Percentiles rank a stretch among this genome's conserved stretches.
Conservation (phyloP, 2,113 vertebrate species). For the Neotoma lepida region DNA sequence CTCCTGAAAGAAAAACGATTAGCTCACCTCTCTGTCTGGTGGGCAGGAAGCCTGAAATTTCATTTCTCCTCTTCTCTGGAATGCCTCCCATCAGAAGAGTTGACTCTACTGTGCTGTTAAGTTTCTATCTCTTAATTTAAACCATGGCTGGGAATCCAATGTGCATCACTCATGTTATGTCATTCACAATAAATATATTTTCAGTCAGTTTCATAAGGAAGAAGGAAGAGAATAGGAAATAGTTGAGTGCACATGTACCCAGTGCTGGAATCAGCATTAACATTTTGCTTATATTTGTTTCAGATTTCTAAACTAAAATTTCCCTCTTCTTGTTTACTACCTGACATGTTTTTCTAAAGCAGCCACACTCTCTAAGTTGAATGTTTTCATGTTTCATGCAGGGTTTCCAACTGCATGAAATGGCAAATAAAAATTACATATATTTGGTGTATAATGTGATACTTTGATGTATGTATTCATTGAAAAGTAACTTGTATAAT, state of each 20-base stretch:
- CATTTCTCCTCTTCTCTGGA: neutral
- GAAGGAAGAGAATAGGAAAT: neutral
- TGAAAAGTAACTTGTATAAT: neutral
- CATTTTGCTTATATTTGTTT: neutral
- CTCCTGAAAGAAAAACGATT: neutral
- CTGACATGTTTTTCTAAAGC: neutral
- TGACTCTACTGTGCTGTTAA: neutral
- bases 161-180: neutral
- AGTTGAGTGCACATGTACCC: neutral
- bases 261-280: neutral
- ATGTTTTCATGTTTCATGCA: neutral
- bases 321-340: neutral
- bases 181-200: slow-evolving; percentile 7
- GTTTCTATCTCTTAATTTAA: neutral
- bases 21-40: neutral
- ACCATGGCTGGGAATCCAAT: neutral
- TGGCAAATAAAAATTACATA: neutral
- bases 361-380: neutral
- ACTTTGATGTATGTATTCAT: neutral
- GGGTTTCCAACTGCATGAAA: neutral
- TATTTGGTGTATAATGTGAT: neutral
- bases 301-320: neutral
- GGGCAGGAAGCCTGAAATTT: neutral
- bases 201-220: neutral
- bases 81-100: neutral